phyloP scores from a whole-genome alignment of 2,888 invertebrate genomes.

The Leptopilina syphax region DNA sequence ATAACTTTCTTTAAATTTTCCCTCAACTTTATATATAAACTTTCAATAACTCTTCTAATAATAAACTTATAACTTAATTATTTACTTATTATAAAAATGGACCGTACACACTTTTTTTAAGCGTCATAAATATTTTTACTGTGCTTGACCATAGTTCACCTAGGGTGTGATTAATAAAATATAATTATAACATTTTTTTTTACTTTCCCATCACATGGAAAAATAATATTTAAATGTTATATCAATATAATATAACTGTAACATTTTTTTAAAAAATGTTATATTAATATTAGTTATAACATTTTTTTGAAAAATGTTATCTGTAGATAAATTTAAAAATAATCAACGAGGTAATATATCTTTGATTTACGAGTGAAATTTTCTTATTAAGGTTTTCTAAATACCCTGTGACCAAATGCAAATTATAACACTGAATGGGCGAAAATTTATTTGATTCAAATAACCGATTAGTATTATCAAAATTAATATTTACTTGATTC shows the following conservation, averaged over 20 bases:
- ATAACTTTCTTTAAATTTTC: no score
- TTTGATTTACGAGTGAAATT: not conserved
- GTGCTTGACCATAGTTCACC: not conserved
- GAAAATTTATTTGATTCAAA: no score
- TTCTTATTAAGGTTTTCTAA: not conserved
- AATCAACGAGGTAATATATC: slow-evolving; percentile 11
- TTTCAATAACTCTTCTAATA: no score
- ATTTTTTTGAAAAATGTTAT: no score
- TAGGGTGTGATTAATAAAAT: not conserved
- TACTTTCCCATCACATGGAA: not conserved
- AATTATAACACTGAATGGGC: not conserved
- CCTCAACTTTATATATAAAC: no score
- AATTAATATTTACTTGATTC: no score
- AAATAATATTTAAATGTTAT: no score
- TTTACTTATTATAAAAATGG: not conserved
- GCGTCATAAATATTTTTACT: not conserved
- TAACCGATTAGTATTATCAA: no score
- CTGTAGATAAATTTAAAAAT: not conserved
- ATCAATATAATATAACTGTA: not conserved
- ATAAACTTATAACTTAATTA: not conserved
- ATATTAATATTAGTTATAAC: no score
- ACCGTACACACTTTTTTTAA: slow-evolving; percentile 2
- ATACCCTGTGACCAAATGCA: slow-evolving; percentile 28
- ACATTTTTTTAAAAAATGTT: not conserved
- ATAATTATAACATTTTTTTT: not conserved